Evolutionary conservation across 2,797 vertebrate genomes (phyloP).

Genomic region (Scleropages formosus): DNA sequence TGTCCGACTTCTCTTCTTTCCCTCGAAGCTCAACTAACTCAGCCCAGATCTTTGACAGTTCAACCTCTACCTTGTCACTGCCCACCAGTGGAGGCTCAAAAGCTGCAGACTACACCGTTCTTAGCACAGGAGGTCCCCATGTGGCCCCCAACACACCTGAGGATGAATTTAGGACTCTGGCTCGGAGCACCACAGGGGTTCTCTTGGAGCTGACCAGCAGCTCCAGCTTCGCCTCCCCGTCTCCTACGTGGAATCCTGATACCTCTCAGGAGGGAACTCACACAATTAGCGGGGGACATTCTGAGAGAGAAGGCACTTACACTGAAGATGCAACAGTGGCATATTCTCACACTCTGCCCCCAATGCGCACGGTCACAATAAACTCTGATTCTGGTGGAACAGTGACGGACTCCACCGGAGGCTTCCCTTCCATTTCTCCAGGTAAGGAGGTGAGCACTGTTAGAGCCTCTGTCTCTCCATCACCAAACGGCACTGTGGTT

Average conservation of each 20-base stretch:
- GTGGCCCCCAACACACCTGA: neutral
- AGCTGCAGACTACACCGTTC: conserved; percentile 5
- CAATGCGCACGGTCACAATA: conserved; percentile 2
- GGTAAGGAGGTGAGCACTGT: conserved; percentile 13
- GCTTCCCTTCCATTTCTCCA: neutral
- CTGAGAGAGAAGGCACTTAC: conserved; percentile 14
- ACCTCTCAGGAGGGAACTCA: neutral
- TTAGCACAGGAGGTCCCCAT: neutral
- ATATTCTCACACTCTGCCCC: neutral
- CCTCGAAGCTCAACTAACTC: neutral
- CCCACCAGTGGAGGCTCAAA: neutral
- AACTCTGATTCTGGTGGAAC: neutral
- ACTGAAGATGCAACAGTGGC: neutral
- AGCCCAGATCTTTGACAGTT: neutral
- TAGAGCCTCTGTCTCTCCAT: neutral
- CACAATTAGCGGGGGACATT: conserved; percentile 29
- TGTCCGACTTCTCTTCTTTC: neutral
- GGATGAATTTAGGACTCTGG: neutral
- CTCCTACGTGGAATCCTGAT: neutral
- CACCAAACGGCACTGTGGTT: neutral
- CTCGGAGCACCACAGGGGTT: neutral
- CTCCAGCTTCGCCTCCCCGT: neutral
- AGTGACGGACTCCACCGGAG: neutral
- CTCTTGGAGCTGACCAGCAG: neutral
- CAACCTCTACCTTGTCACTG: conserved; percentile 4